Evolutionary conservation across 2,113 vertebrate species (phyloP), one percentile per base, ranked within the genome.

Genomic region (Neogale vison): DNA sequence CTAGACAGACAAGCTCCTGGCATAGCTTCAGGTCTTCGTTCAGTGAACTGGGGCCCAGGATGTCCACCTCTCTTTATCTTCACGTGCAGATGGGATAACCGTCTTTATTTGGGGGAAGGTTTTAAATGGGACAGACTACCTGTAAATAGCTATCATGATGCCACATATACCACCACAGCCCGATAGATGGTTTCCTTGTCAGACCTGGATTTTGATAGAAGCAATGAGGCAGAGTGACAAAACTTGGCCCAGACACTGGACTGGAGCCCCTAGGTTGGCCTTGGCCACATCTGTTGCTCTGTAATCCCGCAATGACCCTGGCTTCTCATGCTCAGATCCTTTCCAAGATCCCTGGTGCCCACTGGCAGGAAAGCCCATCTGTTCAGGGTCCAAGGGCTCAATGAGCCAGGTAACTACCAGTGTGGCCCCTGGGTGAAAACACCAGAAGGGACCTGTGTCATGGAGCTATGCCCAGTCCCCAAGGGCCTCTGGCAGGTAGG

Each of bases 331-430:
- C 29, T 45, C 23, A 79, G 72, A 50, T n/a, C 15, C 65, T 50
- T 86, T 24, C 52, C 4, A 2, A 47, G 42, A 61, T 71, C 63
- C 74, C 59, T 36, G 20, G 0, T 3, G 69, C 39, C 57, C 52
- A 55, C 31, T 50, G 79, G 76, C 34, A 1, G 3, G 65, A 90
- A 39, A 93, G 67, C 71, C 92, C 81, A 81, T 93, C 72, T 79
- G 50, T 96, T 76, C 59, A 14, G 59, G 95, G 95, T 65, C 91
- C 97, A 93, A 45, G 95, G 82, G 90, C 72, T 97, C 6, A 55
- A 42, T 52, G 95, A 88, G 72, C 72, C 88, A 85, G 84, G 90
- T 87, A 87, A 86, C 96, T 98, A 95, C 95, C 98, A 92, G 96
- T 92, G 0, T 97, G 88, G 80, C 95, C 90, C 90, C 0, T 0